phyloP scores from a whole-genome alignment of 2,888 invertebrate species.

The Lycaena phlaeas region DNA sequence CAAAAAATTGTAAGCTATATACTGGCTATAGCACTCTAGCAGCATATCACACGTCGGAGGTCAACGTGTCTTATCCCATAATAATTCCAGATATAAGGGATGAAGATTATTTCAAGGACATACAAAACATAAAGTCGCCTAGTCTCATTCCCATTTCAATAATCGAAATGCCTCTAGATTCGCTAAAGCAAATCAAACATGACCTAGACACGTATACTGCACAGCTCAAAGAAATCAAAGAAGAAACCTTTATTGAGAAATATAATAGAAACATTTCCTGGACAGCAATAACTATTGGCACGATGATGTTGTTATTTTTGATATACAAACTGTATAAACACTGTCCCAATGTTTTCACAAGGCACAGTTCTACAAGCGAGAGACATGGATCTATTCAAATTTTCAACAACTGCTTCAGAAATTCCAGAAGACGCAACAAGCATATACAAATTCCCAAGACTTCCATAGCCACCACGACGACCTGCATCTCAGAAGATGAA shows the following conservation, averaged over 20 bases:
- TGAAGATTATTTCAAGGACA: slow-evolving; percentile 16
- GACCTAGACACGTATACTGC: slow-evolving; percentile 14
- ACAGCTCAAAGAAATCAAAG: slow-evolving; percentile 12
- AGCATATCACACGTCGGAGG: slow-evolving; percentile 13
- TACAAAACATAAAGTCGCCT: not conserved
- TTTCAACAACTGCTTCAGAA: too few relatives aligned
- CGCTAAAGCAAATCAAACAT: slow-evolving; percentile 14
- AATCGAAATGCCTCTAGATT: slow-evolving; percentile 18
- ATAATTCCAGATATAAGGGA: slow-evolving; percentile 19
- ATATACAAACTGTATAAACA: not conserved
- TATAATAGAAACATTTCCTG: not conserved
- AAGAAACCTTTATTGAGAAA: slow-evolving; percentile 6
- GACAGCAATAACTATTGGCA: not conserved
- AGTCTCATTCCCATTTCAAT: slow-evolving; percentile 17
- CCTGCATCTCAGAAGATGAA: slow-evolving; percentile 14
- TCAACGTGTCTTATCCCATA: slow-evolving; percentile 19
- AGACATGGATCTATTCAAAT: too few relatives aligned
- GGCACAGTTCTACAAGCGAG: not conserved
- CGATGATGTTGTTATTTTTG: too few relatives aligned
- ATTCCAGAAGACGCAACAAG: too few relatives aligned
- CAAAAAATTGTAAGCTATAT: slow-evolving; percentile 17
- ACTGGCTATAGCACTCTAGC: slow-evolving; percentile 20
- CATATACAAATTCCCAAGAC: too few relatives aligned
- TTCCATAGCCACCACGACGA: too few relatives aligned
- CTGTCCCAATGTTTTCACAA: not conserved